A percentile compares a stretch with the other conserved stretches of the same genome.
Conservation (phyloP, 37 sponge, comb jelly and placozoan species). For the Chondrilla cf. caribensis region DNA sequence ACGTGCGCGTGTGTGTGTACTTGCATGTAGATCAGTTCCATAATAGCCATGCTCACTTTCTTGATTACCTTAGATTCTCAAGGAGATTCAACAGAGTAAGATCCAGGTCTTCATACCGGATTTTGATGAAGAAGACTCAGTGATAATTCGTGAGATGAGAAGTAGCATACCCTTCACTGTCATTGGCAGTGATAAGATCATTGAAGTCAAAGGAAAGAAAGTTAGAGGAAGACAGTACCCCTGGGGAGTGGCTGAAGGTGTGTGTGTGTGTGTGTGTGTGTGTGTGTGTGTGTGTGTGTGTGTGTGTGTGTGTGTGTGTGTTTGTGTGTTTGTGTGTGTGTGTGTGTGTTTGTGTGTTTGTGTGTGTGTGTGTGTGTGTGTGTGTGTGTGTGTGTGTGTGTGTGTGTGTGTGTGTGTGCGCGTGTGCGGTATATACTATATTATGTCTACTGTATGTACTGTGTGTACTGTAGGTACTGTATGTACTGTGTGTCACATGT, state of each 20-base stretch:
- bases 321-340: slow-evolving; percentile 25
- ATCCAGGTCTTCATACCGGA: slow-evolving; percentile 90
- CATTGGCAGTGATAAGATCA: slow-evolving; percentile 84
- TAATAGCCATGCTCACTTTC: background rate
- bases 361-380: slow-evolving; percentile 34
- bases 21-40: too few relatives aligned
- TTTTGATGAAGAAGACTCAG: slow-evolving; percentile 90
- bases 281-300: slow-evolving; percentile 17
- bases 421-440: slow-evolving; percentile 1
- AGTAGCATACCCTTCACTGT: slow-evolving; percentile 82
- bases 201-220: slow-evolving; percentile 94
- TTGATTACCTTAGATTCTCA: slow-evolving; percentile 56
- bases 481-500: too few relatives aligned
- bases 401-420: slow-evolving; percentile 21
- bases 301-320: slow-evolving; percentile 33
- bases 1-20: too few relatives aligned
- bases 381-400: slow-evolving; percentile 36
- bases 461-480: too few relatives aligned
- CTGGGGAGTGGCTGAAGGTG: slow-evolving; percentile 98
- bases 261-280: slow-evolving; percentile 6
- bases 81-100: slow-evolving; percentile 83
- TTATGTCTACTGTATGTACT: too few relatives aligned
- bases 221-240: slow-evolving; percentile 96
- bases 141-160: slow-evolving; percentile 72
- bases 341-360: slow-evolving; percentile 18